These are phyloP conservation scores for Coecobrya sp. DNA, from an alignment of 2,888 invertebrate species.

Conservation along the genomic window DNA sequence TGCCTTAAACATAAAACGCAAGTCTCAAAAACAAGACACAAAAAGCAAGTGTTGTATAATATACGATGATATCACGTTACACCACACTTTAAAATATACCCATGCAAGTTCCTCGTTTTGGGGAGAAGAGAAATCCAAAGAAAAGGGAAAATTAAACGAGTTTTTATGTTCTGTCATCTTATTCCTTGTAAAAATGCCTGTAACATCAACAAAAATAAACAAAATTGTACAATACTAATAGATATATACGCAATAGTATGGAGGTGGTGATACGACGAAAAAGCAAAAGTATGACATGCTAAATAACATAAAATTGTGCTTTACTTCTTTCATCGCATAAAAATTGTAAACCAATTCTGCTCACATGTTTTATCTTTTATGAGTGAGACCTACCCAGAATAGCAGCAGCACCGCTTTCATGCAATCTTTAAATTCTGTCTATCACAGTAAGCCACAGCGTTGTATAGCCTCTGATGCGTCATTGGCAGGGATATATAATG, in stretches of 20 bases:
- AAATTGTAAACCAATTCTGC: not conserved
- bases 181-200: not conserved
- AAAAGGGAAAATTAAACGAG: not conserved
- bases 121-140: not conserved
- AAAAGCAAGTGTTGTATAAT: no score
- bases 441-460: conserved; percentile 37
- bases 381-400: not conserved
- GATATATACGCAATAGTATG: not conserved
- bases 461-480: no score
- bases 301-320: not conserved
- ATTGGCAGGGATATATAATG: no score
- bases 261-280: not conserved
- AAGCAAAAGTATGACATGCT: not conserved
- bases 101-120: not conserved
- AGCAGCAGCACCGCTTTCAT: conserved; percentile 65
- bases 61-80: no score
- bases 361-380: not conserved
- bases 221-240: not conserved
- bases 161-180: not conserved
- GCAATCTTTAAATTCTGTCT: conserved; percentile 63
- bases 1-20: not conserved
- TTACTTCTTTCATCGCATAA: not conserved
- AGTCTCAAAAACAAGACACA: not conserved
- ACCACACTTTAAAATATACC: not conserved
- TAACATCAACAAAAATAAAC: not conserved